Conservation (phyloP, 2,888 invertebrate genomes). For the Microchrysa polita region DNA sequence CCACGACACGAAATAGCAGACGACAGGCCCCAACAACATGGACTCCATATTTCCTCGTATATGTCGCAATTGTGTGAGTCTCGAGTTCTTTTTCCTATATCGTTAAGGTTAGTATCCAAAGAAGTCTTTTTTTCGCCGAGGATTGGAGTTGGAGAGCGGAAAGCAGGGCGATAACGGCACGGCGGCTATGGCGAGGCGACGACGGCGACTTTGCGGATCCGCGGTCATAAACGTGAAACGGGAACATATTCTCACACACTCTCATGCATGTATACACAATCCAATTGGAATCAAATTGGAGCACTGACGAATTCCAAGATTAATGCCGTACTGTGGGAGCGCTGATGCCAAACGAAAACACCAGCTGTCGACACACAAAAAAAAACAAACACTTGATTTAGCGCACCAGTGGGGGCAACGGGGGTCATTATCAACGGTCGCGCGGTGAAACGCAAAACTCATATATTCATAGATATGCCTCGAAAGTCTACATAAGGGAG, state of each 20-base stretch:
- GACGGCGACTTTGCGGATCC: not conserved
- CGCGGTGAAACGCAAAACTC: slow-evolving; percentile 38
- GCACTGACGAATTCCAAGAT: not conserved
- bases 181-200: slow-evolving; percentile 23
- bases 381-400: not conserved
- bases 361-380: slow-evolving; percentile 16
- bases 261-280: not conserved
- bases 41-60: slow-evolving; percentile 10
- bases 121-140: not conserved
- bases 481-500: slow-evolving; percentile 48
- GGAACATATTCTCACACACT: not conserved
- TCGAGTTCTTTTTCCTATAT: slow-evolving; percentile 5
- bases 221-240: not conserved
- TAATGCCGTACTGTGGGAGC: not conserved
- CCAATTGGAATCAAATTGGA: not conserved
- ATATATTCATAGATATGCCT: too few relatives aligned
- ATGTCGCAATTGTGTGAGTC: slow-evolving; percentile 27
- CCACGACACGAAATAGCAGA: too few relatives aligned
- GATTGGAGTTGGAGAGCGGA: not conserved
- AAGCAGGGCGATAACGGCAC: slow-evolving; percentile 10
- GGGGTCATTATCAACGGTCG: slow-evolving; percentile 1
- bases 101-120: slow-evolving; percentile 15
- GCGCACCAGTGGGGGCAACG: slow-evolving; percentile 16
- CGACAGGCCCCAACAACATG: slow-evolving; percentile 6
- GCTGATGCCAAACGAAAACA: not conserved